Percentiles rank a stretch among this genome's conserved stretches.
phyloP scores from a whole-genome alignment of 1,140 invertebrate species.

The Tetraneura akinire region DNA sequence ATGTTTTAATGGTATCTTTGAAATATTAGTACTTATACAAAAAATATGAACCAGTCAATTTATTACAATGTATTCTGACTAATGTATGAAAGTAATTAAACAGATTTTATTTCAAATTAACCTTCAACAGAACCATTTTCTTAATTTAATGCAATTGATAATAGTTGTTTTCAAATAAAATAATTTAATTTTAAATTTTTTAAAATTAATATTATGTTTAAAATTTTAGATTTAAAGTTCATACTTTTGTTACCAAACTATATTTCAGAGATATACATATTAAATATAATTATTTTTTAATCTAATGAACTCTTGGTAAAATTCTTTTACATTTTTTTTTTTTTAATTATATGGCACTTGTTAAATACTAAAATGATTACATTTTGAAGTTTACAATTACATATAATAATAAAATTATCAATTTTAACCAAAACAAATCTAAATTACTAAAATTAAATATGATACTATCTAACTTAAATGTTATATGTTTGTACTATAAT shows the following conservation, averaged over 20 bases:
- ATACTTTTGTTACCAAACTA: background rate
- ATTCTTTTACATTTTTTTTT: background rate
- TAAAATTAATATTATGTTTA: too few relatives aligned
- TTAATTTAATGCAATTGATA: background rate
- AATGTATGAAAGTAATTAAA: too few relatives aligned
- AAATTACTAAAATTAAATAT: conserved; percentile 30
- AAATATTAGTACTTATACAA: background rate
- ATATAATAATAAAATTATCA: background rate
- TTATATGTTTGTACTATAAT: conserved; percentile 47
- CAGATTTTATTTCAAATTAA: too few relatives aligned
- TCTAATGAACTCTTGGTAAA: too few relatives aligned
- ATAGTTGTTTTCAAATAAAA: background rate
- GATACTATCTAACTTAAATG: conserved; percentile 31
- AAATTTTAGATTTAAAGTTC: background rate
- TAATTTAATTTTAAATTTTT: background rate
- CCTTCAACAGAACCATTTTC: background rate
- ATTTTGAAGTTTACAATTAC: background rate
- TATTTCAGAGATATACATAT: too few relatives aligned
- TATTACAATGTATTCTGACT: too few relatives aligned
- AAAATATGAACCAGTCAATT: background rate
- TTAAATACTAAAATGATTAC: conserved; percentile 22
- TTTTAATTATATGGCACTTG: conserved; percentile 47
- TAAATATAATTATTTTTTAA: too few relatives aligned
- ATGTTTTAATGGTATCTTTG: background rate
- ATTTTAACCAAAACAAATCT: conserved; percentile 32